Evolutionary conservation across 2,888 invertebrate species (phyloP).

Genomic region (Pyralis farinalis): DNA sequence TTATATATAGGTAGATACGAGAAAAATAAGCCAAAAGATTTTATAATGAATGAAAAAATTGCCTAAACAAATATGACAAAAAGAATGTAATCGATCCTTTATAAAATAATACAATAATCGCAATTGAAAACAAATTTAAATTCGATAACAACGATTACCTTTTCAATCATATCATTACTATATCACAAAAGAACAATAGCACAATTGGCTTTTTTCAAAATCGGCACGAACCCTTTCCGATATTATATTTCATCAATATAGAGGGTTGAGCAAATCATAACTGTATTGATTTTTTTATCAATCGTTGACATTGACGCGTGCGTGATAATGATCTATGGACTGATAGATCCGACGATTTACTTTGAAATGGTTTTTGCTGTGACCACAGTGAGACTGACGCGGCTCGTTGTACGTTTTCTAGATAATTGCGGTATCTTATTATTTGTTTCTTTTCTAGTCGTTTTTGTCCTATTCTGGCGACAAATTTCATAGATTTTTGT

Average conservation of each 20-base stretch:
- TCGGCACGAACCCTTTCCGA: conserved; percentile 52
- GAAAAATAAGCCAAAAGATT: too few relatives aligned
- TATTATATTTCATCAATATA: conserved; percentile 64
- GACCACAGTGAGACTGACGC: conserved; percentile 30
- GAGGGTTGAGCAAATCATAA: conserved; percentile 43
- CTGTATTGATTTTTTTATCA: conserved; percentile 48
- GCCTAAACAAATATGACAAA: too few relatives aligned
- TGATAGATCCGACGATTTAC: conserved; percentile 31
- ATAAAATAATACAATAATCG: neutral
- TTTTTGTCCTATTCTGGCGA: conserved; percentile 4
- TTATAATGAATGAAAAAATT: too few relatives aligned
- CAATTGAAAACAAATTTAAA: conserved; percentile 13
- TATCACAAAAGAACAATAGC: conserved; percentile 33
- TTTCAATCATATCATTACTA: conserved; percentile 27
- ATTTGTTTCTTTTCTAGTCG: conserved; percentile 12
- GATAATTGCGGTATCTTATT: conserved; percentile 14
- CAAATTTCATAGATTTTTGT: neutral
- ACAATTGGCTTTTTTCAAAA: conserved; percentile 37
- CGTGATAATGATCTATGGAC: conserved; percentile 56
- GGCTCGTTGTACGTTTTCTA: conserved; percentile 10
- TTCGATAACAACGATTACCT: conserved; percentile 20
- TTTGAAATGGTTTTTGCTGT: conserved; percentile 48
- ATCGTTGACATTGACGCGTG: conserved; percentile 58
- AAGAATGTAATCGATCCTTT: too few relatives aligned
- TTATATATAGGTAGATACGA: too few relatives aligned